A percentile compares a stretch with the other conserved stretches of the same genome.
Evolutionary conservation across 2,888 invertebrate species (phyloP).

Genomic region (Megaustenia siamemsis): DNA sequence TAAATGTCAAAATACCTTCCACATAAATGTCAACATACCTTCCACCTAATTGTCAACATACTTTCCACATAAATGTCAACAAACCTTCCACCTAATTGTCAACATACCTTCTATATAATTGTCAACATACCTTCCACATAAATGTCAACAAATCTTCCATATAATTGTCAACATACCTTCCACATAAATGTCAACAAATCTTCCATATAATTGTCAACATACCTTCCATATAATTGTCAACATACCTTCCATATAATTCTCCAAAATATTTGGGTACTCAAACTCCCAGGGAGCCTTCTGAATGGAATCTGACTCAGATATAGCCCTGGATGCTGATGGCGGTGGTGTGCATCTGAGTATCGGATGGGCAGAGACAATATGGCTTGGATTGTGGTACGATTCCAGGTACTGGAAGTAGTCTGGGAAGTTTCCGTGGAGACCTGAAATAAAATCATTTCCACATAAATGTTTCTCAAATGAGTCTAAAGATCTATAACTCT

Average conservation of each 20-base stretch:
- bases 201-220: neutral
- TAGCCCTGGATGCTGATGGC: slow-evolving; percentile 81
- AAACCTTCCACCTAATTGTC: too few species aligned
- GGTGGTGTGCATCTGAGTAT: slow-evolving; percentile 72
- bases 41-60: too few species aligned
- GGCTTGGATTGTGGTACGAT: slow-evolving; percentile 75
- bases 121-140: too few species aligned
- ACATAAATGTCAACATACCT: too few species aligned
- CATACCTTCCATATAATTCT: slow-evolving; percentile 67
- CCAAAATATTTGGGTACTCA: slow-evolving; percentile 75
- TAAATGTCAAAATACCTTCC: too few species aligned
- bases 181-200: too few species aligned
- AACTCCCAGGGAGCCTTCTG: slow-evolving; percentile 86
- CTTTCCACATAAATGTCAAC: too few species aligned
- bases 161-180: too few species aligned
- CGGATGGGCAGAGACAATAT: slow-evolving; percentile 45
- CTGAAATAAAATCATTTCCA: slow-evolving; percentile 12
- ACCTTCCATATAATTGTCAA: slow-evolving; percentile 60
- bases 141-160: too few species aligned
- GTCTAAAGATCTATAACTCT: too few species aligned
- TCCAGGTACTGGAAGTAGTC: slow-evolving; percentile 77
- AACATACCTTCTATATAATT: too few species aligned
- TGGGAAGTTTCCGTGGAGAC: slow-evolving; percentile 12
- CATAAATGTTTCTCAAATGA: too few species aligned
- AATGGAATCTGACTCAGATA: slow-evolving; percentile 84